Conservation (phyloP, 2,113 vertebrate genomes). For the Dicrurus megarhynchus region DNA sequence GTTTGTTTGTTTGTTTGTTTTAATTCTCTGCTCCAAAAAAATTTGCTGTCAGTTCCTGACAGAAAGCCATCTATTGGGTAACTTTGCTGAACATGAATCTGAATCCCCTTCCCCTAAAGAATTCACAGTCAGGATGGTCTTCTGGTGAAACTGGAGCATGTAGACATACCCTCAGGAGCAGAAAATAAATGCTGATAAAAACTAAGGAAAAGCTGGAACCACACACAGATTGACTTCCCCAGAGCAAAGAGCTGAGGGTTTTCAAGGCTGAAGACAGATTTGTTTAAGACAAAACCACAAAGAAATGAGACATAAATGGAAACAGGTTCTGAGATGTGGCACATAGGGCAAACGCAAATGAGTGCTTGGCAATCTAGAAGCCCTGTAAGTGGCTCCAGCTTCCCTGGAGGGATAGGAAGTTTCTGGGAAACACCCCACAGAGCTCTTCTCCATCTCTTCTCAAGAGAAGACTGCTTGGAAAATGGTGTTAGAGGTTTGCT, state of each 20-base stretch:
- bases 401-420: not conserved
- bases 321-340: conserved; percentile 13
- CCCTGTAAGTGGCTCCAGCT: not conserved
- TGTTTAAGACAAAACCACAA: conserved; percentile 2
- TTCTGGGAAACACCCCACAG: not conserved
- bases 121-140: not conserved
- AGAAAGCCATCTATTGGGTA: not conserved
- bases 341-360: not conserved
- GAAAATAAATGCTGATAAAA: conserved; percentile 16
- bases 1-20: not conserved
- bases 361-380: not conserved
- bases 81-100: not conserved
- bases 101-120: not conserved
- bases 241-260: not conserved
- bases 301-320: not conserved
- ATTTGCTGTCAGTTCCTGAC: not conserved
- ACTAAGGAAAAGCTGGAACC: not conserved
- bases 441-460: not conserved
- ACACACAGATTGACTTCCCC: not conserved
- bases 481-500: not conserved
- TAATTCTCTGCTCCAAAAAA: not conserved
- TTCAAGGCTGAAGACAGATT: not conserved
- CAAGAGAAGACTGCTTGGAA: not conserved
- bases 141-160: not conserved
- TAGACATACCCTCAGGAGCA: not conserved